Evolutionary conservation across 1,140 invertebrate species (phyloP).

Genomic region (Saccostrea glomerata): DNA sequence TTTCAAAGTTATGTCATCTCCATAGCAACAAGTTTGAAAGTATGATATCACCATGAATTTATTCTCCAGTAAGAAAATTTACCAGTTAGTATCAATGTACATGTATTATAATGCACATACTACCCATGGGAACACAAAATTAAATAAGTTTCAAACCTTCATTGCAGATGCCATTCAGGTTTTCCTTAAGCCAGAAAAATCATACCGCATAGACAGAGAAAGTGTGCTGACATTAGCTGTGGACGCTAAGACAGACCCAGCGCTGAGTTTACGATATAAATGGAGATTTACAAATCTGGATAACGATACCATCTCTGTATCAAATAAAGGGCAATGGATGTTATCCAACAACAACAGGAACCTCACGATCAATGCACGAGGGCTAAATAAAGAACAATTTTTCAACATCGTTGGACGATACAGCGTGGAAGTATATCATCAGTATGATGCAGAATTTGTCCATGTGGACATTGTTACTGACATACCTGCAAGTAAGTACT

Average conservation of each 20-base stretch:
- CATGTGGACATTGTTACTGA: not conserved
- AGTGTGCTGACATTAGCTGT: not conserved
- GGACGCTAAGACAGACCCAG: not conserved
- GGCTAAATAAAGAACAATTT: not conserved
- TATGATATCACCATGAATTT: too few relatives aligned
- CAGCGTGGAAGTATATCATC: not conserved
- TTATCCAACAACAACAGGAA: slow-evolving; percentile 6
- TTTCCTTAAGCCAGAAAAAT: not conserved
- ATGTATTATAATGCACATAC: too few relatives aligned
- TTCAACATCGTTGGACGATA: slow-evolving; percentile 3
- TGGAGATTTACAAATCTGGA: slow-evolving; percentile 6
- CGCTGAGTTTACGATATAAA: not conserved
- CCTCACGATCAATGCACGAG: slow-evolving; percentile 17
- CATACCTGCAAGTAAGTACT: slow-evolving; percentile 1
- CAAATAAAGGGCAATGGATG: not conserved
- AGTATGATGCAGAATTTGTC: not conserved
- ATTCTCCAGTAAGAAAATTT: too few relatives aligned
- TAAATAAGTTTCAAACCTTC: too few relatives aligned
- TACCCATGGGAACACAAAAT: too few relatives aligned
- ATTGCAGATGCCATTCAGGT: slow-evolving; percentile 26
- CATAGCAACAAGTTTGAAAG: too few relatives aligned
- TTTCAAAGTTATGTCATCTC: too few relatives aligned
- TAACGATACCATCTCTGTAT: not conserved
- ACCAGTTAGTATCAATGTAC: too few relatives aligned
- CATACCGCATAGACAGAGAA: not conserved